These are phyloP conservation scores for Eclectus roratus DNA, from an alignment of 2,113 vertebrate genomes.

Conservation along the genomic window DNA sequence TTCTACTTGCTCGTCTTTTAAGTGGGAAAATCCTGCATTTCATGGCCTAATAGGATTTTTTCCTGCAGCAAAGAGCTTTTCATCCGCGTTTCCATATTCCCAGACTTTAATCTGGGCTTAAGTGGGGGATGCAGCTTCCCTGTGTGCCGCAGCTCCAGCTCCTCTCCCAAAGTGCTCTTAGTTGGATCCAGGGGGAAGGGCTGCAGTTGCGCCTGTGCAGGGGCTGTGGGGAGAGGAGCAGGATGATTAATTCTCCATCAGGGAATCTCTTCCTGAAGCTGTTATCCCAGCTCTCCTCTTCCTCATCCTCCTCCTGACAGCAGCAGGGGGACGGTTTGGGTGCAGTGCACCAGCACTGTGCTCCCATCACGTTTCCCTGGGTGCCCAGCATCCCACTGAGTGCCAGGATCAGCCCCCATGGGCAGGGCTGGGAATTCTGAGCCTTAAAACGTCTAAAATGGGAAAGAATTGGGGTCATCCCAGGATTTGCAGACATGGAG, in stretches of 20 bases:
- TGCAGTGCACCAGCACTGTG: background rate
- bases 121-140: background rate
- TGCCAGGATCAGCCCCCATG: background rate
- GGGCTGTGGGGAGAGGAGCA: background rate
- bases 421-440: background rate
- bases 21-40: background rate
- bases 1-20: background rate
- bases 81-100: background rate
- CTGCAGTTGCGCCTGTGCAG: background rate
- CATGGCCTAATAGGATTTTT: background rate
- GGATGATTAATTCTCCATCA: background rate
- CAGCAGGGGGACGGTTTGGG: background rate
- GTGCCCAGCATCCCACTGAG: background rate
- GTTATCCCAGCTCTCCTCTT: background rate
- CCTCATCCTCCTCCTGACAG: background rate
- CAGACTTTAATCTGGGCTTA: background rate
- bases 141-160: background rate
- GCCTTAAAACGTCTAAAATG: background rate
- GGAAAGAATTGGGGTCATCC: rapidly evolving
- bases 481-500: background rate
- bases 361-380: background rate
- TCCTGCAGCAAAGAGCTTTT: background rate
- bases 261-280: background rate
- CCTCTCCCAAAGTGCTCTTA: background rate
- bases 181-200: background rate